Conservation (phyloP, 37 sponge, comb jelly and placozoan species). For the Spongilla lacustris region DNA sequence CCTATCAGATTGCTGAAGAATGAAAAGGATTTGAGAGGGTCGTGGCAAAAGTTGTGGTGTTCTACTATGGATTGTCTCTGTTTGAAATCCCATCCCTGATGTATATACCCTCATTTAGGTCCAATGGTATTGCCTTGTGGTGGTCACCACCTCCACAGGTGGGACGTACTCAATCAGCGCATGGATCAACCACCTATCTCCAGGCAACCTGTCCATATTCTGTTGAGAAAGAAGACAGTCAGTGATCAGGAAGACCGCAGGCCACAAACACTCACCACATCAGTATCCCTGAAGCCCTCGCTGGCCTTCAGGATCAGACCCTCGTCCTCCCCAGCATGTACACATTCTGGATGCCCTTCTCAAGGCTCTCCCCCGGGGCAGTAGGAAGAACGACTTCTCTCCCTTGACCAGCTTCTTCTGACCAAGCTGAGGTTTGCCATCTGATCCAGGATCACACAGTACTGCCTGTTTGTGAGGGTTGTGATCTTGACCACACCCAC, state of each 20-base stretch:
- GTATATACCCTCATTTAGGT: conserved; percentile 99
- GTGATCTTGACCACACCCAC: conserved; percentile 91
- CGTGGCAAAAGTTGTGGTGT: too few relatives aligned
- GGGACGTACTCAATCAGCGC: conserved; percentile 98
- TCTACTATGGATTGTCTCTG: too few relatives aligned
- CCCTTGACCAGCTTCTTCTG: conserved; percentile 98
- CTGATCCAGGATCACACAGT: conserved; percentile 96
- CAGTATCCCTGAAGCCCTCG: conserved; percentile 80
- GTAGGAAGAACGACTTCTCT: conserved; percentile 99
- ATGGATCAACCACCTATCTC: conserved; percentile 99
- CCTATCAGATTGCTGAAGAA: too few relatives aligned
- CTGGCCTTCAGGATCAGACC: conserved; percentile 93
- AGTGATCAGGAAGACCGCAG: too few relatives aligned
- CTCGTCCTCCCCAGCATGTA: conserved; percentile 97
- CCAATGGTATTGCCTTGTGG: conserved; percentile 96
- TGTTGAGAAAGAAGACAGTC: conserved; percentile 18
- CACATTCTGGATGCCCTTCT: conserved; percentile 97
- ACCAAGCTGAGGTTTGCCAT: conserved; percentile 98
- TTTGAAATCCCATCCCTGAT: conserved; percentile 97
- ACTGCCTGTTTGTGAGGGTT: conserved; percentile 96
- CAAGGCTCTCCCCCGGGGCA: conserved; percentile 91
- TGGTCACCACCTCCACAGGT: conserved; percentile 94
- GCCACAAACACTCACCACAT: conserved; percentile 79
- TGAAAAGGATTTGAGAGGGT: too few relatives aligned
- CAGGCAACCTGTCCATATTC: conserved; percentile 78